Conservation (phyloP, 2,113 vertebrate species). For the Micromys minutus region DNA sequence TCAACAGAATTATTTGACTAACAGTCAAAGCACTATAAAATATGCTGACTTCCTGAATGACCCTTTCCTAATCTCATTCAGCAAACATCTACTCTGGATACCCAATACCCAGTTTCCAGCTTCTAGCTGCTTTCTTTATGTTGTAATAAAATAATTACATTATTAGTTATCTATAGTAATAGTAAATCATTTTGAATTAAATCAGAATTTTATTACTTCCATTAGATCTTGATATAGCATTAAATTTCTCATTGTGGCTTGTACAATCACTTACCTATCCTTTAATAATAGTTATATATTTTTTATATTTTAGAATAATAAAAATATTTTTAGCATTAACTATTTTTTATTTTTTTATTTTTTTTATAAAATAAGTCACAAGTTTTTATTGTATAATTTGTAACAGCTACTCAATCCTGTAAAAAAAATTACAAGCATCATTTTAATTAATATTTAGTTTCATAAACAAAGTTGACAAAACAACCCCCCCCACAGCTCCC, state of each 20-base stretch:
- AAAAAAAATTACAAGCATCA: too few species aligned
- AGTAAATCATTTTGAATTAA: not conserved
- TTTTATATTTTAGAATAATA: not conserved
- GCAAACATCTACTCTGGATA: not conserved
- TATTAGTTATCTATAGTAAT: not conserved
- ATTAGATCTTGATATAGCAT: not conserved
- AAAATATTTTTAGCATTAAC: not conserved
- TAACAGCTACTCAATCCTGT: too few species aligned
- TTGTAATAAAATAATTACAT: not conserved
- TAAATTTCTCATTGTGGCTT: not conserved
- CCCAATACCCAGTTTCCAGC: not conserved
- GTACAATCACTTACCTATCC: not conserved
- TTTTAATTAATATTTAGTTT: too few species aligned
- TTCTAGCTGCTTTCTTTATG: not conserved
- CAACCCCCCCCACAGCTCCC: too few species aligned
- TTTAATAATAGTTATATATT: not conserved
- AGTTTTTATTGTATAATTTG: too few species aligned
- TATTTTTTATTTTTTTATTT: too few species aligned
- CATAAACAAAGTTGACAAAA: too few species aligned
- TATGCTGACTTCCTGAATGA: accelerated
- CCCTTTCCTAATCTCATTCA: not conserved
- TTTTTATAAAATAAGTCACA: too few species aligned
- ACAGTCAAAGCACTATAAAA: not conserved
- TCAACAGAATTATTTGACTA: not conserved
- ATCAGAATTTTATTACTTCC: not conserved